Evolutionary conservation across 2,797 vertebrate species (phyloP), one percentile per base, ranked within the genome.

Genomic region (Scyliorhinus canicula): DNA sequence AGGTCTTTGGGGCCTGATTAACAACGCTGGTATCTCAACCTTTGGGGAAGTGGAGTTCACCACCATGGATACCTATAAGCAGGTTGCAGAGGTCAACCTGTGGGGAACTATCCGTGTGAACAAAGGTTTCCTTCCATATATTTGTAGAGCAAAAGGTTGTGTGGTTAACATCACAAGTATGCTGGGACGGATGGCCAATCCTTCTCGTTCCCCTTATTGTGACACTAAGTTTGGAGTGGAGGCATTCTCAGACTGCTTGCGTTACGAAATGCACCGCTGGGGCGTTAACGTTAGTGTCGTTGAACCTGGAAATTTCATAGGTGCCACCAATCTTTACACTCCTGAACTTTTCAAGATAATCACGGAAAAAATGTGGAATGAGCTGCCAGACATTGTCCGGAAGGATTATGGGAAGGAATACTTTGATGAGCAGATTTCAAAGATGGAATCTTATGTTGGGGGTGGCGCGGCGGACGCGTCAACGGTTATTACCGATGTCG

Each of bases 121-220:
- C 21, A 98, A 98, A 86, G 96, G 97, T 95, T 98, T 97, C 95
- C 97, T 98, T 4, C 97, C 98, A 0, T 97, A 98, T 86, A 97
- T 98, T 95, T 96, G 97, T 35, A 97, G 97, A 95, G 97, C 97
- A n/a, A 35, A 52, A 98, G 97, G 98, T 95, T 97, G 97, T 0
- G 96, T 98, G 0, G 96, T 98, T 95, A 98, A 98, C 96, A 97
- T 98, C 96, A 97, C 97, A 35, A 98, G 98, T 96, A 97, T 98
- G 97, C 96, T 98, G 96, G 97, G 98, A 40, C 97, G 97, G 28
- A 97, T 98, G 97, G 97, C 97, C 95, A 97, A 97, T 94, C 97
- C 97, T 0, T 97, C 97, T 63, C 97, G 97, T 0, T 97, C 97
- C 0, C 97, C 97, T 0, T 98, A 98, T 95, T 98, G 98, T 96